Percentiles rank a stretch among this genome's conserved stretches.
Evolutionary conservation across 2,797 vertebrate species (phyloP).

Genomic region (Lithobates sylvaticus): DNA sequence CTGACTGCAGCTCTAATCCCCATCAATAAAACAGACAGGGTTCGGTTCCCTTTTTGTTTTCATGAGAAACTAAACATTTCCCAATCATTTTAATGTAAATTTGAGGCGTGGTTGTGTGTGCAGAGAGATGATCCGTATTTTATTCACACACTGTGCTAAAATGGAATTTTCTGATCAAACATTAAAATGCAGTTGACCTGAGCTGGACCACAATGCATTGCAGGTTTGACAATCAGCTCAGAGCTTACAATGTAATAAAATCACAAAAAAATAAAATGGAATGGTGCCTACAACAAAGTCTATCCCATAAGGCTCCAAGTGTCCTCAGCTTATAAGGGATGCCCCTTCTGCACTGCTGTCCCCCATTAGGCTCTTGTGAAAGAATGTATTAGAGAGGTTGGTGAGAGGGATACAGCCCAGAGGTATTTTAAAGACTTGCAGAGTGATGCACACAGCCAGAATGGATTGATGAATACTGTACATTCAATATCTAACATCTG

Average conservation of each 20-base stretch:
- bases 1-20: slow-evolving; percentile 8
- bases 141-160: not conserved
- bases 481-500: slow-evolving; percentile 29
- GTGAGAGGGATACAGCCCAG: slow-evolving; percentile 23
- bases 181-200: not conserved
- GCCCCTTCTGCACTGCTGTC: slow-evolving; percentile 44
- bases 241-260: slow-evolving; percentile 26
- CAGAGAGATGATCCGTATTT: not conserved
- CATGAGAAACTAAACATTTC: slow-evolving; percentile 28
- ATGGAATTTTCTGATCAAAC: not conserved
- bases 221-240: slow-evolving; percentile 28
- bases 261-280: not conserved
- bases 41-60: slow-evolving; percentile 52
- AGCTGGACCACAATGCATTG: slow-evolving; percentile 13
- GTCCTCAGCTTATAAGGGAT: slow-evolving; percentile 14
- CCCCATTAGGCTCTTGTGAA: slow-evolving; percentile 37
- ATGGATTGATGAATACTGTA: slow-evolving; percentile 31
- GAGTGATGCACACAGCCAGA: slow-evolving; percentile 36
- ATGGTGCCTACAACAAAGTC: slow-evolving; percentile 12
- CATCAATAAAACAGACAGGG: not conserved
- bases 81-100: slow-evolving; percentile 5
- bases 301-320: not conserved
- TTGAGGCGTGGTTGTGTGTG: not conserved
- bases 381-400: not conserved
- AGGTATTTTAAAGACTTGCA: slow-evolving; percentile 28